phyloP scores from a whole-genome alignment of 2,888 invertebrate species.

The Orthonychiurus folsomi region DNA sequence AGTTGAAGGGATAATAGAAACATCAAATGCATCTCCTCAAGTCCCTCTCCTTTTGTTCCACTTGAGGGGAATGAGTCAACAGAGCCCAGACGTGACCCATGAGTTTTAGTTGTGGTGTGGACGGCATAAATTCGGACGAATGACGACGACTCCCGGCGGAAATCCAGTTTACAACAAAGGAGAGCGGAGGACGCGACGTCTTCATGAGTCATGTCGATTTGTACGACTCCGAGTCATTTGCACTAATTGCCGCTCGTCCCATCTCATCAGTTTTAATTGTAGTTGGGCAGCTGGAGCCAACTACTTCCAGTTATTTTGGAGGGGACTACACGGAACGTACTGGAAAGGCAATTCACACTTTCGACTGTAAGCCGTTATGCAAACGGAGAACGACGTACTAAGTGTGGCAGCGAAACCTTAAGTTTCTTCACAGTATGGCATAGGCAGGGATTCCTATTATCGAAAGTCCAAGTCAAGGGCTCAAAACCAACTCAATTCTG shows the following conservation, averaged over 20 bases:
- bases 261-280: neutral
- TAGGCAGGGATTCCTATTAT: too few species aligned
- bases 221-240: too few species aligned
- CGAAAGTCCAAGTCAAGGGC: too few species aligned
- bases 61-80: neutral
- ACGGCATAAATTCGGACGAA: neutral
- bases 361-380: too few species aligned
- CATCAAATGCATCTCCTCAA: neutral
- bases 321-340: too few species aligned
- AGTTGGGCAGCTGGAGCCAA: conserved; percentile 2
- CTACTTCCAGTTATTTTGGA: neutral
- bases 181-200: too few species aligned
- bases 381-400: too few species aligned
- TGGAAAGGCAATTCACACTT: too few species aligned
- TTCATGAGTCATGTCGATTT: neutral
- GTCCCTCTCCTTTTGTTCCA: neutral
- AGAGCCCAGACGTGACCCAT: too few species aligned
- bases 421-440: too few species aligned
- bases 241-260: neutral
- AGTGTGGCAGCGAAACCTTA: neutral
- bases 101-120: too few species aligned
- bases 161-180: neutral
- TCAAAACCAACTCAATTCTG: too few species aligned
- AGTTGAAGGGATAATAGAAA: neutral
- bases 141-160: neutral